Conservation (phyloP, 2,797 vertebrate genomes). For the Tapera naevia region DNA sequence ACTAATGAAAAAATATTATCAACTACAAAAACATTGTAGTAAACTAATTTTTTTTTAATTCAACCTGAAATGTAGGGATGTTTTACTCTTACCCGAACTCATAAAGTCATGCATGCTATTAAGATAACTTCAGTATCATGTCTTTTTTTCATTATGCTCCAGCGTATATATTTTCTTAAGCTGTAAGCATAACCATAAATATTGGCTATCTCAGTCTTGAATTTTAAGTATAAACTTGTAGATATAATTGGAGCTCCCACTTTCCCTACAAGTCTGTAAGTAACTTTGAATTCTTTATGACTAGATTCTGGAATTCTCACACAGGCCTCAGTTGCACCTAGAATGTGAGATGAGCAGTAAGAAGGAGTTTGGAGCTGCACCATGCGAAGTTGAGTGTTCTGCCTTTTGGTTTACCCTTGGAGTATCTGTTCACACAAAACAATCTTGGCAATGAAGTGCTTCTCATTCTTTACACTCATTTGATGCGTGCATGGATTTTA, state of each 20-base stretch:
- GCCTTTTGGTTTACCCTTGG: neutral
- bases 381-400: fast-evolving
- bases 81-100: neutral
- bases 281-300: neutral
- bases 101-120: neutral
- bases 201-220: neutral
- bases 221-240: neutral
- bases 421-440: neutral
- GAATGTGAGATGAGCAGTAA: neutral
- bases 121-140: neutral
- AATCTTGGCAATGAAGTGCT: neutral
- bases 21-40: neutral
- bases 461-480: neutral
- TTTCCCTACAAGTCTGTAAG: neutral
- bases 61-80: neutral
- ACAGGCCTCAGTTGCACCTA: neutral
- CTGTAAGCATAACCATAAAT: neutral
- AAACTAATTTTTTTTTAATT: neutral
- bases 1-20: neutral
- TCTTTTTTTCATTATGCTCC: neutral
- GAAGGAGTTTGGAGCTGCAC: neutral
- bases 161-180: neutral
- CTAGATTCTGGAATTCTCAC: neutral
- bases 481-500: neutral
- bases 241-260: neutral